These are phyloP conservation scores for Notodonta ziczac DNA, from an alignment of 2,888 invertebrate genomes.

Conservation along the genomic window DNA sequence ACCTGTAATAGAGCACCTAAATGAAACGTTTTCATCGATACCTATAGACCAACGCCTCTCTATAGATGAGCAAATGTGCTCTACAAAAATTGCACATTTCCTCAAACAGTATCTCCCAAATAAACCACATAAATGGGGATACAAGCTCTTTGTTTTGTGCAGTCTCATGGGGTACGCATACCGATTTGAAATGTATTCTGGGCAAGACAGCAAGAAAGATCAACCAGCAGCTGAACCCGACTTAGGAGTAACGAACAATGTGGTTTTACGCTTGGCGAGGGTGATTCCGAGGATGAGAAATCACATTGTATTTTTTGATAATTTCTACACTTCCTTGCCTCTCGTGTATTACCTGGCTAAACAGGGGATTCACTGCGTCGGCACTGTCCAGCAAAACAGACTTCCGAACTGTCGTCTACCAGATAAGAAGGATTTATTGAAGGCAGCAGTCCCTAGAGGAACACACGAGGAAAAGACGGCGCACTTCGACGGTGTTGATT, in stretches of 20 bases:
- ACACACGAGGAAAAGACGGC: constrained; percentile 52
- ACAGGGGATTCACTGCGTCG: constrained; percentile 44
- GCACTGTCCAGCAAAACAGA: constrained; percentile 50
- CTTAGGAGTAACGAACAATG: constrained; percentile 37
- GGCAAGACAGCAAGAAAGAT: constrained; percentile 44
- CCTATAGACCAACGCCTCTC: constrained; percentile 41
- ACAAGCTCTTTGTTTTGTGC: constrained; percentile 41
- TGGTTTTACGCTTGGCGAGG: constrained; percentile 39
- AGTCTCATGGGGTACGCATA: constrained; percentile 30
- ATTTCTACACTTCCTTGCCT: constrained; percentile 46
- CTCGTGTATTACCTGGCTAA: constrained; percentile 20
- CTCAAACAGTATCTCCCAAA: constrained; percentile 37
- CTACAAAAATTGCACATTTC: constrained; percentile 28
- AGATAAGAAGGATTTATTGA: constrained; percentile 49
- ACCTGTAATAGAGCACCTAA: constrained; percentile 40
- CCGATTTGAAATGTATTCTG: constrained; percentile 41
- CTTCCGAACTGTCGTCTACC: constrained; percentile 47
- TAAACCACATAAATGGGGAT: constrained; percentile 48
- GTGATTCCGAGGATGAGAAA: constrained; percentile 42
- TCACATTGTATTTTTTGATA: constrained; percentile 46
- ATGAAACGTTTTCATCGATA: constrained; percentile 43
- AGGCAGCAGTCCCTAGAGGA: constrained; percentile 51
- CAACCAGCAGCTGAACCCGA: constrained; percentile 42
- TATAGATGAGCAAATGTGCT: constrained; percentile 40
- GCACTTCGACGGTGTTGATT: constrained; percentile 46